phyloP scores from a whole-genome alignment of 2,888 invertebrate species.

The Homarus gammarus region DNA sequence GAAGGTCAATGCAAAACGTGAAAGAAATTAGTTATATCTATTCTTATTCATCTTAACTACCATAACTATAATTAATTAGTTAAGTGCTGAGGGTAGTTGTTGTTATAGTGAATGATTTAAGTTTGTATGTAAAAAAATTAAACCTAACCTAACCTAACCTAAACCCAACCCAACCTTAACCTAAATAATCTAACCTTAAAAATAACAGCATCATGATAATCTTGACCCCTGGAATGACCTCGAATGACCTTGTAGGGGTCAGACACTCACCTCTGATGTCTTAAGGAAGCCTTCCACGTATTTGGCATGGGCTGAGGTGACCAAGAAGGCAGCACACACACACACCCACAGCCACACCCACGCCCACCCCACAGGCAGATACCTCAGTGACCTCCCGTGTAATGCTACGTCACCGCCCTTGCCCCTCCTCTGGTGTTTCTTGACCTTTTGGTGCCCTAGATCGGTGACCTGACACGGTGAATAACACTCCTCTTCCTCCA shows the following conservation, averaged over 20 bases:
- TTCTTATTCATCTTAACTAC: too few relatives aligned
- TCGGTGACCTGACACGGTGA: neutral
- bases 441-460: neutral
- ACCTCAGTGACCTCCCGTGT: neutral
- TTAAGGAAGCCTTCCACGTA: slow-evolving; percentile 50
- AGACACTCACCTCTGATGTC: slow-evolving; percentile 65
- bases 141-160: neutral
- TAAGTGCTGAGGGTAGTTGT: neutral
- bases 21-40: too few relatives aligned
- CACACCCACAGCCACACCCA: slow-evolving; percentile 20
- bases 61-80: too few relatives aligned
- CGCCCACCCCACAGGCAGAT: neutral
- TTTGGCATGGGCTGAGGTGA: slow-evolving; percentile 38
- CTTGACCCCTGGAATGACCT: neutral
- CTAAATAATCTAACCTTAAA: neutral
- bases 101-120: neutral
- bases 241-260: neutral
- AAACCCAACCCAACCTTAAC: neutral
- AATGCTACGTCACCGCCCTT: neutral
- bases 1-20: too few relatives aligned
- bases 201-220: neutral
- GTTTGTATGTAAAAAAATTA: neutral
- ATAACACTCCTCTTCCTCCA: neutral
- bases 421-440: too few relatives aligned
- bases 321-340: neutral